phyloP scores from a whole-genome alignment of 1,140 invertebrate species.

The Procambarus virginalis region DNA sequence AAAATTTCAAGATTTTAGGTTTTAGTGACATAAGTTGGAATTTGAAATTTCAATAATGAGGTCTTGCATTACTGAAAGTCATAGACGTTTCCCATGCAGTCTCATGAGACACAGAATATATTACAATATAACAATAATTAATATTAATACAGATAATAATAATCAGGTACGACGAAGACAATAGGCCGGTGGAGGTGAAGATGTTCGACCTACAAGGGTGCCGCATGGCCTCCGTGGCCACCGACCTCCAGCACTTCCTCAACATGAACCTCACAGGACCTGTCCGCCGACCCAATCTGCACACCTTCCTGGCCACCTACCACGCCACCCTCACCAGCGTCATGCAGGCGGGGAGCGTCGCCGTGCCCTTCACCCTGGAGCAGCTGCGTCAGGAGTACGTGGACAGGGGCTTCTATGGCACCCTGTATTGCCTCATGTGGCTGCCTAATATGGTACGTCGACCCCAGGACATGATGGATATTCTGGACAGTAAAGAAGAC shows the following conservation, averaged over 20 bases:
- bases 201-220: constrained; percentile 30
- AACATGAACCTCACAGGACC: constrained; percentile 20
- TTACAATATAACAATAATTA: no score
- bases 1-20: no score
- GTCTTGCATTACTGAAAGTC: not conserved
- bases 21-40: not conserved
- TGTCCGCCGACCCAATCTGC: constrained; percentile 3
- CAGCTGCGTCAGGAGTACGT: constrained; percentile 29
- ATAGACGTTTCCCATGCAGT: not conserved
- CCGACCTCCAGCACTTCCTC: constrained; percentile 30
- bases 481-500: not conserved
- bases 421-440: constrained; percentile 35
- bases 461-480: constrained; percentile 4
- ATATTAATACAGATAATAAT: no score
- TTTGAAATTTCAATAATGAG: not conserved
- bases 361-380: constrained; percentile 25
- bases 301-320: constrained; percentile 19
- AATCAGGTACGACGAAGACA: constrained; percentile 33
- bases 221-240: constrained; percentile 18
- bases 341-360: not conserved
- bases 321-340: not conserved
- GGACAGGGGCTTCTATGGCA: constrained; percentile 28
- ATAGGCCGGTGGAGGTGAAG: constrained; percentile 14
- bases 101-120: not conserved
- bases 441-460: constrained; percentile 12